Conservation (phyloP, 2,113 vertebrate genomes). For the Acanthisitta chloris region DNA sequence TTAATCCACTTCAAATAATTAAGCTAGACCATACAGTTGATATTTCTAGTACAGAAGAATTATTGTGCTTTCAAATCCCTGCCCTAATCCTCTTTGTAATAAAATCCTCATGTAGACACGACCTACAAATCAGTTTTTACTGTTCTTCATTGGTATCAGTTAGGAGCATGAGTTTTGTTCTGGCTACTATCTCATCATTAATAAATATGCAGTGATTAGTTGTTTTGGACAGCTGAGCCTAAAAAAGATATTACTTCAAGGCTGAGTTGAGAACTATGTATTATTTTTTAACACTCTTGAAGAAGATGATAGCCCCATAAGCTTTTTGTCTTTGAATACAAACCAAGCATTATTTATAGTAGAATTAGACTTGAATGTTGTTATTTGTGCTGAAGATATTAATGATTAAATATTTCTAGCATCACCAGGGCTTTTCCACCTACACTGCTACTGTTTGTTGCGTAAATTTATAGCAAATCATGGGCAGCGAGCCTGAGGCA, state of each 20-base stretch:
- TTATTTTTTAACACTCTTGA: not conserved
- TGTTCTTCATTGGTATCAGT: not conserved
- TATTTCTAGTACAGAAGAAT: not conserved
- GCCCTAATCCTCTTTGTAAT: not conserved
- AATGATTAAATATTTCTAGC: not conserved
- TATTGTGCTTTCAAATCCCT: conserved; percentile 1
- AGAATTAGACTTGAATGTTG: not conserved
- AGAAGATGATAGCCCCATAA: not conserved
- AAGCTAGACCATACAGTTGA: not conserved
- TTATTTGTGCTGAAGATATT: not conserved
- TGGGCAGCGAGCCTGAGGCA: not conserved
- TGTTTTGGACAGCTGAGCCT: not conserved
- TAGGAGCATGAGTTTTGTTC: not conserved
- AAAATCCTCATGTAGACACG: not conserved
- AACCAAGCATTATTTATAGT: not conserved
- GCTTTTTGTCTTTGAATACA: not conserved
- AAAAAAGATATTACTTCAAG: not conserved
- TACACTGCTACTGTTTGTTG: not conserved
- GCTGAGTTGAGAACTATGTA: not conserved
- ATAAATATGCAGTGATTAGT: not conserved
- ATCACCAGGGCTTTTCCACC: not conserved
- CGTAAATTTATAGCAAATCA: not conserved
- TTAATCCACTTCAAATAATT: conserved; percentile 22
- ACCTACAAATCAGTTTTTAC: not conserved
- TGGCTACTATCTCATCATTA: not conserved